Evolutionary conservation across 2,797 vertebrate species (phyloP), one percentile per base, ranked within the genome.

Genomic region (Phrynocephalus vlangalii): DNA sequence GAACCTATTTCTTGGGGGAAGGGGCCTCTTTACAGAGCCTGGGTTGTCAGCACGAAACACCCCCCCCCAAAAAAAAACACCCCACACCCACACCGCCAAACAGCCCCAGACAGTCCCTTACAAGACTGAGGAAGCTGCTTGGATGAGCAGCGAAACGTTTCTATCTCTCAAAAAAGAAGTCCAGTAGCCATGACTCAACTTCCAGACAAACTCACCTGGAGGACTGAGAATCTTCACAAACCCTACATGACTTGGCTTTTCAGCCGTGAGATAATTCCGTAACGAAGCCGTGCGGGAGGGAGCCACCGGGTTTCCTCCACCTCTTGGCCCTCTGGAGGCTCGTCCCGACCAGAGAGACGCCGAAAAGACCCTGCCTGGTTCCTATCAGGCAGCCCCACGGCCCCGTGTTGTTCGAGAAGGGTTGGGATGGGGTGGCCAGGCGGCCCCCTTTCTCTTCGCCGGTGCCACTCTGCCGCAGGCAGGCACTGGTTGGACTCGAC

Each of bases 251-350:
- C 73, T 33, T 4, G 71, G 0, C 3, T 79, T 86, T 86, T 76
- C 83, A 89, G 83, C 83, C 88, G 89, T 83, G 86, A 86, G 90
- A 73, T 92, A 90, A 91, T 88, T 89, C 92, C 88, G 0, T 71
- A 52, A 30, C 30, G 10, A 44, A 83, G 87, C 85, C 33, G 3
- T 3, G 90, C 89, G 67, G 81, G 89, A 88, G 90, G 70, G 73
- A 76, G 84, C 84, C 83, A 33, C 84, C 78, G 52, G 52, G 48
- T 56, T 90, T 63, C 0, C 56, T 48, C 88, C 38, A 44, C 38
- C 91, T 93, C 52, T 90, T 66, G 88, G 90, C 90, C 91, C 92
- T 80, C 38, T 0, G 72, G 1, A 77, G 79, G 82, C 86, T 82
- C 73, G 5, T 63, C 77, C 11, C 0, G 3, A 20, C 79, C 77